Base-by-base conservation (phyloP, 2,888 invertebrate species). In the Oscheius sp. region DNA sequence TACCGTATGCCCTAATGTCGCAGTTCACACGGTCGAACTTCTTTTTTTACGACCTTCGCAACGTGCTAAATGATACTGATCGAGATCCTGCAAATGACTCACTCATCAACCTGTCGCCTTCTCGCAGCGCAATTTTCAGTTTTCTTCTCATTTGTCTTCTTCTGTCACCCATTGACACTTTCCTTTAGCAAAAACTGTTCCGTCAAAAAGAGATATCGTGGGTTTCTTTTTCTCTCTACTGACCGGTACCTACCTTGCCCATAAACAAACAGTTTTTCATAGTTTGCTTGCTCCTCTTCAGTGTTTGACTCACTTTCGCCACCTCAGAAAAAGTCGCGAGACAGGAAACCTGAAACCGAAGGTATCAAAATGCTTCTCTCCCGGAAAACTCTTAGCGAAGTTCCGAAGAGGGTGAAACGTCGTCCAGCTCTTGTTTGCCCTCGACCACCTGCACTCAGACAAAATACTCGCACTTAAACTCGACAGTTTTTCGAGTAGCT, bases 361-460 rank as follows among this genome's bases (percentile, higher is more conserved):
- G 48, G 63, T 50, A 63, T 63, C 63, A 63, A 63, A 63, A 63
- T 47, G 63, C 58, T 63, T 48, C 48, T 63, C 63, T 53, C 63
- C 48, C 63, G 29, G 63, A 48, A 48, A 63, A 63, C 63, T 63
- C 68, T 68, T 55, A 68, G 55, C 63, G 11, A 68, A 53, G 68
- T 68, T 68, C 68, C 55, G 53, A 68, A 47, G 63, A 63, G 53
- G 37, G 68, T 33, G 55, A 42, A 7, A 42, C 42, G 42, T 42
- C 35, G 55, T 68, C 68, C 63, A 32, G 55, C 68, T 35, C 68
- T 53, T 68, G 68, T 68, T 68, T 68, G 68, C 68, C 37, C 55
- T 13, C 55, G 55, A 55, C 53, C 68, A 68, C 53, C 68, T 68
- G 68, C 68, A 68, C 68, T 55, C 68, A 68, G 53, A 55, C 68